These are phyloP conservation scores for Drosophila murphyi DNA, from an alignment of 1,140 invertebrate species.

Conservation along the genomic window DNA sequence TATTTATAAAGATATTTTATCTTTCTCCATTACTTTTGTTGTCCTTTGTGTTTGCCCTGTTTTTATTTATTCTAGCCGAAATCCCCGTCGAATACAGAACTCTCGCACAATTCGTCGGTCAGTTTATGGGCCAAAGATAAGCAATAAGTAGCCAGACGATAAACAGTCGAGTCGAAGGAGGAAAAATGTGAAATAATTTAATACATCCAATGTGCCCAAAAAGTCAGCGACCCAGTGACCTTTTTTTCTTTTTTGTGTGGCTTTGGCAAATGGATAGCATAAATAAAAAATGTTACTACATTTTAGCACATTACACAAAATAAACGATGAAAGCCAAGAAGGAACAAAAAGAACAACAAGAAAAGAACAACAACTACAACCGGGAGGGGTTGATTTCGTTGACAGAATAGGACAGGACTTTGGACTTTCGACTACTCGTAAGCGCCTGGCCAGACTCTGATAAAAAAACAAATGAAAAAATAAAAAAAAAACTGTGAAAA, in stretches of 20 bases:
- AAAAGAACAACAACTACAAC: constrained; percentile 14
- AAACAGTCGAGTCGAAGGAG: constrained; percentile 17
- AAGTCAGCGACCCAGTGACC: constrained; percentile 62
- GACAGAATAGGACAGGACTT: background rate
- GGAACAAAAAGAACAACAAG: constrained; percentile 23
- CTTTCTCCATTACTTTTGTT: background rate
- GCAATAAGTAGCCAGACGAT: constrained; percentile 47
- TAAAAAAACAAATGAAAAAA: constrained; percentile 40
- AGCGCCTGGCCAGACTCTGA: constrained; percentile 31
- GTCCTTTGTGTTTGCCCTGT: background rate
- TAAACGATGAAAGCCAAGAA: constrained; percentile 36
- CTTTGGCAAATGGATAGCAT: constrained; percentile 55
- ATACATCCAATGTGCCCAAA: constrained; percentile 57
- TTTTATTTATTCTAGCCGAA: too few relatives aligned
- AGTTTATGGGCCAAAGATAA: constrained; percentile 65
- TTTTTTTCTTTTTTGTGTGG: constrained; percentile 39
- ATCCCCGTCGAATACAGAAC: constrained; percentile 6
- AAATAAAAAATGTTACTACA: constrained; percentile 76
- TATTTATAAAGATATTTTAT: background rate
- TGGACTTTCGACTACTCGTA: background rate
- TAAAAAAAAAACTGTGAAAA: constrained; percentile 69
- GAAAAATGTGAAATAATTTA: constrained; percentile 66
- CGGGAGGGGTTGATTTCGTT: constrained; percentile 1
- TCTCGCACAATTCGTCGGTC: constrained; percentile 46
- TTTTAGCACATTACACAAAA: constrained; percentile 71